Evolutionary conservation across 2,113 vertebrate species (phyloP), one percentile per base, ranked within the genome.

Genomic region (Holacanthus passer): DNA sequence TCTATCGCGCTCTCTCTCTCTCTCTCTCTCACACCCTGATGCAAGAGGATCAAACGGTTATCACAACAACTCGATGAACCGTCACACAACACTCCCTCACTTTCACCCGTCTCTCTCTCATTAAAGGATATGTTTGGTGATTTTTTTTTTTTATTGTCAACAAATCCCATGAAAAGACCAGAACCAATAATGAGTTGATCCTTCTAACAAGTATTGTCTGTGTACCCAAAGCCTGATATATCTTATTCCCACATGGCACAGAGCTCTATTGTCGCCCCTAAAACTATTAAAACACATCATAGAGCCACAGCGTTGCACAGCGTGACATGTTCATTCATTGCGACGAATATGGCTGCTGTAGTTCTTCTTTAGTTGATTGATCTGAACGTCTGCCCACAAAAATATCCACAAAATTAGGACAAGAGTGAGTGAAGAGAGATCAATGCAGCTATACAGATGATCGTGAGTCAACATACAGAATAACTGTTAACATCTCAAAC

Each of bases 31-130:
- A 64, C 58, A 19, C 7, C 32, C 41, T 45, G 50, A 67, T 62
- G 50, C 62, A 68, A 41, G 39, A 29, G 20, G 75, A 83, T 86
- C 70, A 83, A 17, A 77, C 53, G 37, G 31, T 59, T 52, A 70
- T 60, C 41, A 69, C 19, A 77, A 62, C n/a, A 45, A 48, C 39
- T 72, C 55, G 14, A 63, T 1, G 48, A 50, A 73, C 63, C 65
- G 67, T 35, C 27, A 63, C 53, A 27, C 22, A 35, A 73, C 27
- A 47, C 22, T 4, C 20, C 29, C 69, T n/a, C 11, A 20, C 4
- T 22, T 9, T 8, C 24, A 32, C 60, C 43, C 16, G n/a, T 50
- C 12, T 35, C 20, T 17, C 58, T 19, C 52, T 47, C 60, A 66
- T 71, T 70, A 80, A 65, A 22, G 12, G 32, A 24, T 9, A 37